Evolutionary conservation across 2,888 invertebrate genomes (phyloP), one percentile per base, ranked within the genome.

Genomic region (Sesamia inferens): DNA sequence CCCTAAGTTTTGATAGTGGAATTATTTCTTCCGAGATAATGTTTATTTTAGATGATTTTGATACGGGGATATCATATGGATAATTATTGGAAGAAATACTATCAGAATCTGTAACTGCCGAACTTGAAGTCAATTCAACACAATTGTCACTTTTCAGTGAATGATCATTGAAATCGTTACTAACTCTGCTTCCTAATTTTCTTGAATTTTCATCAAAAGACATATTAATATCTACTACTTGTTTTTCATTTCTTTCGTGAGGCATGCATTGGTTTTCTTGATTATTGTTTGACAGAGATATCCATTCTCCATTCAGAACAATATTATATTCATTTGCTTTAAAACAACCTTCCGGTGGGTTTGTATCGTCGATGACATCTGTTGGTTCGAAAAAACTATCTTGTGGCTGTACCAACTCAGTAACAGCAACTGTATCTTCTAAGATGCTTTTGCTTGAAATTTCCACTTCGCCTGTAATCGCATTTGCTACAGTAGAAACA

Each of bases 11-110:
- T 73, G 88, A 79, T 19, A 83, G 74, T 76, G 86, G 82, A 24
- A 93, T 82, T 73, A 89, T 88, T 85, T 92, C 87, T 82, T 93
- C 89, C 44, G 92, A 91, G 74, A 93, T 85, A 71, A 92, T 91
- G 76, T 88, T 88, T 16, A 92, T 89, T 88, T 91, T 88, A 59
- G 81, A 83, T 55, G 64, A 58, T 74, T 83, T 78, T 42, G 70
- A 31, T 24, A 24, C 48, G 71, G 48, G 63, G 11, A 31, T 57
- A 59, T 47, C 54, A 22, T n/a, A 51, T 67, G 58, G 24, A 22
- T 16, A 39, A 66, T 64, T 54, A 39, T 31, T 61, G 13, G 47
- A 63, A 67, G 51, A 51, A 54, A 39, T 8, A 71, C 13, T 24
- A 57, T n/a, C 5, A n/a, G 39, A 68, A 62, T 62, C 42, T 47